Evolutionary conservation across 2,797 vertebrate species (phyloP).

Genomic region (Propithecus perrieri): DNA sequence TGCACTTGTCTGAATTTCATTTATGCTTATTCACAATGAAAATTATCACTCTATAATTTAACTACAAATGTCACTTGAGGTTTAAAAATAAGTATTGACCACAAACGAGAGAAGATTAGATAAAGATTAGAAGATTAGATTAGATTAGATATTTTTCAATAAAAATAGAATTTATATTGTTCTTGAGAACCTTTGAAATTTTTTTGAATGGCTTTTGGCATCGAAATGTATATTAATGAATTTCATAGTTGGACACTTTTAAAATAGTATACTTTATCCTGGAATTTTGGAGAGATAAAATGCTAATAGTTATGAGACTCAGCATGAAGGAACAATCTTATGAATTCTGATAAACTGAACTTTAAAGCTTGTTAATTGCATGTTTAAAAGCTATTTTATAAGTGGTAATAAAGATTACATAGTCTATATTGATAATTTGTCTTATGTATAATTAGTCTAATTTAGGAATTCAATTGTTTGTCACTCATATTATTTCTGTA

Average conservation of each 20-base stretch:
- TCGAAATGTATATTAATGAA: background rate
- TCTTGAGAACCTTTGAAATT: background rate
- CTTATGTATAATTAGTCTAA: background rate
- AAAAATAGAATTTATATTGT: constrained; percentile 42
- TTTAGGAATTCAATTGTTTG: constrained; percentile 4
- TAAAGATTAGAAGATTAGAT: too few species aligned
- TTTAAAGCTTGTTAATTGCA: background rate
- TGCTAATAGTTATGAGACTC: constrained; percentile 9
- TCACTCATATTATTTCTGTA: background rate
- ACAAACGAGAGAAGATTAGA: background rate
- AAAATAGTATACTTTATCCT: constrained; percentile 30
- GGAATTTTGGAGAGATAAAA: background rate
- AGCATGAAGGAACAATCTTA: background rate
- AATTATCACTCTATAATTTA: background rate
- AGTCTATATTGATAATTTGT: constrained; percentile 16
- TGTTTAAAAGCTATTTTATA: constrained; percentile 36
- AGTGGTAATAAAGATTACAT: constrained; percentile 16
- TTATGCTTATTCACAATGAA: background rate
- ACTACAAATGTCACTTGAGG: background rate
- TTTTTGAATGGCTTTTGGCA: constrained; percentile 17
- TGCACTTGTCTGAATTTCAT: background rate
- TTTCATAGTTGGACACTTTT: constrained; percentile 3
- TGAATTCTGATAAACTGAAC: constrained; percentile 30
- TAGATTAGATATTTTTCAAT: too few species aligned
- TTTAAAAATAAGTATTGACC: background rate